These are phyloP conservation scores for Cyrtonyx montezumae DNA, from an alignment of 2,113 vertebrate species.

Conservation along the genomic window DNA sequence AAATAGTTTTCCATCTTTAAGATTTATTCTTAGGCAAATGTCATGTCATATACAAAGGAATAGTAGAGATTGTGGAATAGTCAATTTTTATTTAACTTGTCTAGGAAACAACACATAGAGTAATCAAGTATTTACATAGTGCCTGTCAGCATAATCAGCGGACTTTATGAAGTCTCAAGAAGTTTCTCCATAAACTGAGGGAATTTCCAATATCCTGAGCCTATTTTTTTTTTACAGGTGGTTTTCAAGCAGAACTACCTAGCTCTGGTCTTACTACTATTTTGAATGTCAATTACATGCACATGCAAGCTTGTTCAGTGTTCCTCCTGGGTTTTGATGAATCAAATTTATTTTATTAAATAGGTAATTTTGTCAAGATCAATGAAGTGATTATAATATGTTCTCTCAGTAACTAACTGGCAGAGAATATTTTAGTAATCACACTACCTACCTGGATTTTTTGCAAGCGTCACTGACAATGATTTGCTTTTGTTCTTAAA, in stretches of 20 bases:
- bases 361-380: neutral
- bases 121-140: neutral
- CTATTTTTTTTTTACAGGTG: neutral
- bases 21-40: neutral
- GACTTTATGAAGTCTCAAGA: neutral
- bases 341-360: neutral
- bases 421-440: neutral
- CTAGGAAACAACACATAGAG: neutral
- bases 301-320: neutral
- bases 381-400: neutral
- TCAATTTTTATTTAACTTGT: neutral
- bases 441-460: neutral
- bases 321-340: neutral
- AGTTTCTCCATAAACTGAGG: neutral
- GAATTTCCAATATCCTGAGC: neutral
- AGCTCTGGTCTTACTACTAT: neutral
- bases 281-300: neutral
- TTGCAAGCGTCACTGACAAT: neutral
- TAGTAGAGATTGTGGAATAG: neutral
- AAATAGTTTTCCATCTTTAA: neutral
- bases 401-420: neutral
- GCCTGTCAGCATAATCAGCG: neutral
- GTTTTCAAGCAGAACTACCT: neutral
- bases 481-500: slow-evolving; percentile 7
- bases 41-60: neutral